These are phyloP conservation scores for Notarius lentiginosus DNA, from an alignment of 2,113 vertebrate genomes.

Conservation along the genomic window DNA sequence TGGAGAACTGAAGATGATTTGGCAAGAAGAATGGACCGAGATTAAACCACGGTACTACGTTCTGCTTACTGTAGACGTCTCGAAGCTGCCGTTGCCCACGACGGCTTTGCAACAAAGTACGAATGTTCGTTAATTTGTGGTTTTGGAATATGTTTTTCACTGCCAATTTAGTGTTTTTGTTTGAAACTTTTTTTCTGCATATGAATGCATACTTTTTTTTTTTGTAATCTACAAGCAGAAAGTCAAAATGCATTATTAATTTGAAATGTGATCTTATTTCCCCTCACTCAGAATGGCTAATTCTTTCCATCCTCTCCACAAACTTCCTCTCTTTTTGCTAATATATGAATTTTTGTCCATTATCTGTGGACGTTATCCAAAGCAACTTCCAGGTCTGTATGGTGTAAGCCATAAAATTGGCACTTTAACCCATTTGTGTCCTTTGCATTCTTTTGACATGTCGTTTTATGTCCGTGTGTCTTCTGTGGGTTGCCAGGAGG, in stretches of 20 bases:
- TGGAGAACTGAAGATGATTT: neutral
- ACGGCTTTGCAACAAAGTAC: neutral
- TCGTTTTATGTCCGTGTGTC: slow-evolving; percentile 54
- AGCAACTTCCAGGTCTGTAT: slow-evolving; percentile 22
- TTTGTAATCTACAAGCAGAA: neutral
- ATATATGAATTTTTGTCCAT: neutral
- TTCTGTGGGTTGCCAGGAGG: slow-evolving; percentile 76
- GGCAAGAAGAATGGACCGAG: neutral
- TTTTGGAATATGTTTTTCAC: neutral
- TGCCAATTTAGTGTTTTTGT: too few relatives aligned
- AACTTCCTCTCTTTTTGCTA: neutral
- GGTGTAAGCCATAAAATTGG: slow-evolving; percentile 52
- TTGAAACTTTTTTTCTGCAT: neutral
- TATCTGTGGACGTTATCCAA: neutral
- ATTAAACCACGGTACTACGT: neutral
- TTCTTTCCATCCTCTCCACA: slow-evolving; percentile 10
- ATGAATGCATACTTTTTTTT: neutral
- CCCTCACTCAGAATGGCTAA: neutral
- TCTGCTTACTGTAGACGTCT: neutral
- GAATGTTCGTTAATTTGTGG: neutral
- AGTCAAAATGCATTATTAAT: neutral
- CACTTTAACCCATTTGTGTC: neutral
- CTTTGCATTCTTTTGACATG: neutral
- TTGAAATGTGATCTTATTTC: neutral
- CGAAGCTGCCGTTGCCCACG: neutral